These are phyloP conservation scores for Rhombomys opimus DNA, from an alignment of 2,113 vertebrate species.

Conservation along the genomic window DNA sequence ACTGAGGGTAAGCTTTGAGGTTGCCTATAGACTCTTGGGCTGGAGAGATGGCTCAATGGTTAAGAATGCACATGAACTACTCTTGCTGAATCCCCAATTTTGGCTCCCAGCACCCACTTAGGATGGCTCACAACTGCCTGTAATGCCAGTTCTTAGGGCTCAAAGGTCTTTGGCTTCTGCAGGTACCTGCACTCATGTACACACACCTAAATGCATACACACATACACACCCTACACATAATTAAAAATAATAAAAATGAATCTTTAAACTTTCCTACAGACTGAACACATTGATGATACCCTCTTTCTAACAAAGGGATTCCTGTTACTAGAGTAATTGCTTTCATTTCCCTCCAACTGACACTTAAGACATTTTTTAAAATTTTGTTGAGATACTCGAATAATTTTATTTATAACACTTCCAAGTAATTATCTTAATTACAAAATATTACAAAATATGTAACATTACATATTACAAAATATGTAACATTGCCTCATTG, in stretches of 20 bases:
- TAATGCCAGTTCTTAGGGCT: neutral
- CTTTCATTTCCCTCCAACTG: slow-evolving; percentile 37
- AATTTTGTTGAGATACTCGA: slow-evolving; percentile 55
- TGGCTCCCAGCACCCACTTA: too few relatives aligned
- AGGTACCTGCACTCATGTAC: neutral
- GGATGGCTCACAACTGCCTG: neutral
- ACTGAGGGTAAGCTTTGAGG: neutral
- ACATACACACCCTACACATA: neutral
- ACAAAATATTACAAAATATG: slow-evolving; percentile 47
- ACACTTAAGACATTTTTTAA: slow-evolving; percentile 2
- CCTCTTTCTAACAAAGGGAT: neutral
- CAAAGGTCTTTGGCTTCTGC: neutral
- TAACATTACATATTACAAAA: slow-evolving; percentile 45
- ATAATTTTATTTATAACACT: slow-evolving; percentile 65
- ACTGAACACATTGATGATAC: neutral
- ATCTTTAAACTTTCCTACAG: neutral
- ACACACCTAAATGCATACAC: neutral
- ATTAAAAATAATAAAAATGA: neutral
- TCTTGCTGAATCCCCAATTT: neutral
- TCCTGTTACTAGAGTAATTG: neutral
- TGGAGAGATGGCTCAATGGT: neutral
- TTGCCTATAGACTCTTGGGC: neutral
- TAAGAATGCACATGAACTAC: neutral
- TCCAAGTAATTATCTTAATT: slow-evolving; percentile 62
- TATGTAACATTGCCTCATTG: slow-evolving; percentile 41